These are phyloP conservation scores for Octodonta nipae DNA, from an alignment of 2,888 invertebrate genomes.

Conservation along the genomic window DNA sequence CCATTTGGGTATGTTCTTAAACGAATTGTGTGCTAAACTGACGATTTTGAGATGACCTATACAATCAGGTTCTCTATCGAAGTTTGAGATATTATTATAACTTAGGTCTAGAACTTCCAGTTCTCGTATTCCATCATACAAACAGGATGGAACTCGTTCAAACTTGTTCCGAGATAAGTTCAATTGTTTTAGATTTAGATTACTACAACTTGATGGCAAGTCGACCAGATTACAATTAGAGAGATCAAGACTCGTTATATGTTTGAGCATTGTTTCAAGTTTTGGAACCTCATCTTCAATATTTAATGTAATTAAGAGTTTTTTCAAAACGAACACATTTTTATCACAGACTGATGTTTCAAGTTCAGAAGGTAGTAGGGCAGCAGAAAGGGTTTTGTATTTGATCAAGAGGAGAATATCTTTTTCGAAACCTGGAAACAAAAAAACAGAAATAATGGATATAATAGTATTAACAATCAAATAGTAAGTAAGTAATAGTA, in stretches of 20 bases:
- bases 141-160: slow-evolving; percentile 16
- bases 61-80: slow-evolving; percentile 19
- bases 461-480: too few species aligned
- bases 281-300: too few species aligned
- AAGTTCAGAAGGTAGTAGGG: too few species aligned
- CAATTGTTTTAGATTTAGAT: slow-evolving; percentile 14
- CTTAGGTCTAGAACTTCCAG: slow-evolving; percentile 18
- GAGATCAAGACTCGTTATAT: slow-evolving; percentile 14
- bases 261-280: too few species aligned
- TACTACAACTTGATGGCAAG: slow-evolving; percentile 12
- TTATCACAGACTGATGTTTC: too few species aligned
- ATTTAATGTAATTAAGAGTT: too few species aligned
- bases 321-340: too few species aligned
- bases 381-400: too few species aligned
- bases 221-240: slow-evolving; percentile 15
- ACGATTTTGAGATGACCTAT: slow-evolving; percentile 12
- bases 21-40: slow-evolving; percentile 16
- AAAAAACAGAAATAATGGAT: too few species aligned
- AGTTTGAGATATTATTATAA: slow-evolving; percentile 14
- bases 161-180: slow-evolving; percentile 18
- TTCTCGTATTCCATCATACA: slow-evolving; percentile 15
- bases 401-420: too few species aligned
- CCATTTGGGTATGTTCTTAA: slow-evolving; percentile 19
- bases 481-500: too few species aligned
- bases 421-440: not conserved